These are phyloP conservation scores for Ophraella communa DNA, from an alignment of 2,888 invertebrate genomes.

Conservation along the genomic window DNA sequence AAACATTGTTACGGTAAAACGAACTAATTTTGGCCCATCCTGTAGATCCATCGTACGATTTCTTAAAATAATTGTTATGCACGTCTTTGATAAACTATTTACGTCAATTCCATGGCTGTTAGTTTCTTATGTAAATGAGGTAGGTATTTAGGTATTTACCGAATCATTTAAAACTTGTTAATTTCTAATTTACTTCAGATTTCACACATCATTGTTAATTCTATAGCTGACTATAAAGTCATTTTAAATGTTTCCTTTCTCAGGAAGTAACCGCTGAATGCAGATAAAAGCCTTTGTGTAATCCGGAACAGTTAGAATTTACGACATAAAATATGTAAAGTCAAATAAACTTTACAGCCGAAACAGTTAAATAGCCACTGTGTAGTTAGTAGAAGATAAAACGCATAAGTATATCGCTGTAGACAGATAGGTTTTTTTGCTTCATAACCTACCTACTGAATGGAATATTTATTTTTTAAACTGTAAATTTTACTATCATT, in stretches of 20 bases:
- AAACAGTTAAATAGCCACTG: neutral
- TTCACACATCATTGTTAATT: slow-evolving; percentile 18
- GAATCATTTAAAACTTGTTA: neutral
- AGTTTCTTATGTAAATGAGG: neutral
- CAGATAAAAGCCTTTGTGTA: slow-evolving; percentile 15
- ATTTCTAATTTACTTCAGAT: slow-evolving; percentile 9
- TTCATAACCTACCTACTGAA: too few species aligned
- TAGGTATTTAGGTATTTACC: neutral
- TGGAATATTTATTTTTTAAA: too few species aligned
- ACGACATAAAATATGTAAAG: neutral
- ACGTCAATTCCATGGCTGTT: neutral
- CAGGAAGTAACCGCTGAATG: slow-evolving; percentile 19
- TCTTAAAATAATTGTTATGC: neutral
- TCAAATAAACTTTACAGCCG: neutral
- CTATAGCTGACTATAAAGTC: slow-evolving; percentile 1
- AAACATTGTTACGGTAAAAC: neutral
- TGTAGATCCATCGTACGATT: neutral
- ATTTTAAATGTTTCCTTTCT: slow-evolving; percentile 16
- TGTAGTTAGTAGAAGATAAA: neutral
- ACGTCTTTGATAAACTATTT: neutral
- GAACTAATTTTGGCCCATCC: neutral
- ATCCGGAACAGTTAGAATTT: slow-evolving; percentile 19
- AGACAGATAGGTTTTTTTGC: too few species aligned
- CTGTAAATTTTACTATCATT: too few species aligned
- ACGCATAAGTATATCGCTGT: neutral